A percentile compares a stretch with the other conserved stretches of the same genome.
Evolutionary conservation across 2,888 invertebrate species (phyloP).

Genomic region (Bedellia somnulentella): DNA sequence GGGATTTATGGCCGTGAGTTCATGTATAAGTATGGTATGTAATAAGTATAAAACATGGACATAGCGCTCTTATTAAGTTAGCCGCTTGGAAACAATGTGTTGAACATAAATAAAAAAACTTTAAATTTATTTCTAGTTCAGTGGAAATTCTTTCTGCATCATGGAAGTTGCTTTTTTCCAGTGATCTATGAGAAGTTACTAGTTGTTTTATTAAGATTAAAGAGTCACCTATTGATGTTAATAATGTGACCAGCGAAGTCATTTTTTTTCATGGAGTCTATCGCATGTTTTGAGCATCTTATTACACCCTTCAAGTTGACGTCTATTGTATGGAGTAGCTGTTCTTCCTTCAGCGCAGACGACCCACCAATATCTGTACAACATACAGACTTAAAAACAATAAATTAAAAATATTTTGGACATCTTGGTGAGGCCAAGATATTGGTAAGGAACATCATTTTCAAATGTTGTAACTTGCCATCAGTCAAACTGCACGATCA

Average conservation of each 20-base stretch:
- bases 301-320: constrained; percentile 44
- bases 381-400: background rate
- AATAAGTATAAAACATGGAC: background rate
- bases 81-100: background rate
- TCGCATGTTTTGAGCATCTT: constrained; percentile 41
- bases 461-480: too few relatives aligned
- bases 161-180: too few relatives aligned
- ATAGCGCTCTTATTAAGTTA: background rate
- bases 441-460: too few relatives aligned
- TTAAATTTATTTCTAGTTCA: too few relatives aligned
- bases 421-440: too few relatives aligned
- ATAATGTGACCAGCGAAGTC: constrained; percentile 41
- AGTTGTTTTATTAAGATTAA: background rate
- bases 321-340: constrained; percentile 24
- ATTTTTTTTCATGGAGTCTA: constrained; percentile 39
- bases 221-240: constrained; percentile 38
- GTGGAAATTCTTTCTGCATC: too few relatives aligned
- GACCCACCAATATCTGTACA: constrained; percentile 17
- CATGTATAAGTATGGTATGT: too few relatives aligned
- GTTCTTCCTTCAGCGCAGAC: constrained; percentile 18
- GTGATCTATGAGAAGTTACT: constrained; percentile 5
- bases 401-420: too few relatives aligned
- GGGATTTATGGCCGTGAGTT: too few relatives aligned
- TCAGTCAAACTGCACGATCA: too few relatives aligned
- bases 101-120: background rate